Conservation (phyloP, 53 echinoderm and acorn worm species). For the Echinarachnius parma region DNA sequence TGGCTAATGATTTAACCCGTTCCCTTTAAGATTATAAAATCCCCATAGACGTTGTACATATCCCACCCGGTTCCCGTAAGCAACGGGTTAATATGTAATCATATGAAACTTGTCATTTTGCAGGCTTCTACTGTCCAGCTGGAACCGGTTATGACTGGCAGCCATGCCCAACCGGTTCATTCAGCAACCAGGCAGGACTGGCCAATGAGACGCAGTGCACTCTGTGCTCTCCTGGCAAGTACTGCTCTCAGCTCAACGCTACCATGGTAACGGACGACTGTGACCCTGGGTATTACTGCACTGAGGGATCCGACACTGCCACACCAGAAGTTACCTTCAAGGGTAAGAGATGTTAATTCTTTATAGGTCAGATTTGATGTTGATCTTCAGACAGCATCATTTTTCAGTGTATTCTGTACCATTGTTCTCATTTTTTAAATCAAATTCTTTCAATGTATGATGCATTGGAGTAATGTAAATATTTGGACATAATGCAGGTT, state of each 20-base stretch:
- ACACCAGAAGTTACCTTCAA: conserved; percentile 89
- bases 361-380: neutral
- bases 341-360: conserved; percentile 47
- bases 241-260: conserved; percentile 76
- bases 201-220: conserved; percentile 80
- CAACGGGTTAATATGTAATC: neutral
- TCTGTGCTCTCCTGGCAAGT: conserved; percentile 74
- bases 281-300: conserved; percentile 81
- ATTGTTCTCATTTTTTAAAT: too few species aligned
- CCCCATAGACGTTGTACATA: too few species aligned
- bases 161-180: conserved; percentile 91
- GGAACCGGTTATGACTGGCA: conserved; percentile 97
- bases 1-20: too few species aligned
- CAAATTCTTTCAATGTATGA: too few species aligned
- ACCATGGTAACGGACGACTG: conserved; percentile 73
- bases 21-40: too few species aligned
- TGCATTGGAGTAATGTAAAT: too few species aligned
- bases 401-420: neutral
- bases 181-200: conserved; percentile 77
- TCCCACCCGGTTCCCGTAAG: too few species aligned
- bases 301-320: conserved; percentile 87
- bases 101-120: conserved; percentile 1
- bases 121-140: conserved; percentile 95
- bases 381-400: neutral
- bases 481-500: too few species aligned